Base-by-base conservation (phyloP, 2,888 invertebrate species). In the Phaonia tiefii region DNA sequence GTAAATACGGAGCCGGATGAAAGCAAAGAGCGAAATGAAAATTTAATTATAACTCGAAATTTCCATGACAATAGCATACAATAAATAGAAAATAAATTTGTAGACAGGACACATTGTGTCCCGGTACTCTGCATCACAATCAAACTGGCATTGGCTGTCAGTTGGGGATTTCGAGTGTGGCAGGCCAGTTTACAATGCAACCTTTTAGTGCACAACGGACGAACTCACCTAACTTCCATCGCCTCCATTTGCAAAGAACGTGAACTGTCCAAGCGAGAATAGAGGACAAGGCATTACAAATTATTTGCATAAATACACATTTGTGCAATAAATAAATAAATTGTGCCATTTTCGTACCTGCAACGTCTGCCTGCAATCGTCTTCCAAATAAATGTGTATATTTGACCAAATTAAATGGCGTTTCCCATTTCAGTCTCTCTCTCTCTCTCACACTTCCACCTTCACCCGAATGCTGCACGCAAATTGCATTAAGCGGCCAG, bases 1-100 rank as follows among this genome's bases (percentile, higher is more conserved):
- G 13, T 17, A 63, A 72, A 63, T 37, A 71, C 17, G 54, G 67
- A 69, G 39, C 39, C 31, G 49, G n/a, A 11, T 54, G 69, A 25
- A 37, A 51, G 17, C 39, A 46, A 73, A 26, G 46, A 39, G 39
- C 69, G 39, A 26, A 44, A 67, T 22, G 56, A 37, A 76, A 74
- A 76, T 66, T 80, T 73, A 44, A 76, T 70, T 76, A 46, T 31
- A 70, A 67, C 44, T 31, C 66, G 10, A 15, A 74, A 54, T 75
- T 60, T 75, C 60, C 74, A 77, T 77, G 74, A 80, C 77, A 77
- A 80, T 67, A 17, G 11, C 26, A 11, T 39, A 63, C 13, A 37
- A 42, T 39, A 60, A 49, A 58, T 71, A 39, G 63, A 49, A 65
- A 15, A 42, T 20, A 72, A 69, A 76, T 75, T 49, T 39, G 13